These are phyloP conservation scores for Hydrotaea diabolus DNA, from an alignment of 2,888 invertebrate species.

Conservation along the genomic window DNA sequence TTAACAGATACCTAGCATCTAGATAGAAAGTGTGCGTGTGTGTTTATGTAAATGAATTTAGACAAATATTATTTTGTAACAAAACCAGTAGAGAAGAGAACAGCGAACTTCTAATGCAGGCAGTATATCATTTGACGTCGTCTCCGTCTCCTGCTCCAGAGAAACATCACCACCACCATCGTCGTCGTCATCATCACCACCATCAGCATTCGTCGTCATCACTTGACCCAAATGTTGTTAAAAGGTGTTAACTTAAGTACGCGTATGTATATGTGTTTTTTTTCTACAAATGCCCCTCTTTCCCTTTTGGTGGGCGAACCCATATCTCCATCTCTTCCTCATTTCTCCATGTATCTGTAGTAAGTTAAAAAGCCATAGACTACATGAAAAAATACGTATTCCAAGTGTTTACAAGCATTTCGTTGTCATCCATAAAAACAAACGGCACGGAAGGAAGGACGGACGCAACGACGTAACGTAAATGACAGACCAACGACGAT, in stretches of 20 bases:
- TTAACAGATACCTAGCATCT: no score
- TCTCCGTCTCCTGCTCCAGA: background rate
- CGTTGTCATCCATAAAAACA: slow-evolving; percentile 44
- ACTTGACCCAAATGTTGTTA: slow-evolving; percentile 46
- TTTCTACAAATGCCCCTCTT: background rate
- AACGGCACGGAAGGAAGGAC: background rate
- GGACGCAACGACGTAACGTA: background rate
- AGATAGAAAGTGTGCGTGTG: background rate
- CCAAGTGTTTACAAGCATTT: slow-evolving; percentile 55
- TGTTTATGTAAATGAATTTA: background rate
- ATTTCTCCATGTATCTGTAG: background rate
- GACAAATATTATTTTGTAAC: background rate
- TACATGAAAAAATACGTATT: background rate
- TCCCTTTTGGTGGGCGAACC: background rate
- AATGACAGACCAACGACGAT: background rate
- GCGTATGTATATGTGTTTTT: slow-evolving; percentile 11
- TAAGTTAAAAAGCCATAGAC: slow-evolving; percentile 38
- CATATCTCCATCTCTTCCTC: background rate
- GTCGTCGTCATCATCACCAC: background rate
- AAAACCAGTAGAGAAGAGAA: no score
- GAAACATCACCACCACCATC: background rate
- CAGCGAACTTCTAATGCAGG: no score
- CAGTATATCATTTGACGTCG: background rate
- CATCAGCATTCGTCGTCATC: slow-evolving; percentile 2
- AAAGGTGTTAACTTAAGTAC: slow-evolving; percentile 47